Conservation (phyloP, 2,797 vertebrate genomes). For the Etheostoma perlongum region DNA sequence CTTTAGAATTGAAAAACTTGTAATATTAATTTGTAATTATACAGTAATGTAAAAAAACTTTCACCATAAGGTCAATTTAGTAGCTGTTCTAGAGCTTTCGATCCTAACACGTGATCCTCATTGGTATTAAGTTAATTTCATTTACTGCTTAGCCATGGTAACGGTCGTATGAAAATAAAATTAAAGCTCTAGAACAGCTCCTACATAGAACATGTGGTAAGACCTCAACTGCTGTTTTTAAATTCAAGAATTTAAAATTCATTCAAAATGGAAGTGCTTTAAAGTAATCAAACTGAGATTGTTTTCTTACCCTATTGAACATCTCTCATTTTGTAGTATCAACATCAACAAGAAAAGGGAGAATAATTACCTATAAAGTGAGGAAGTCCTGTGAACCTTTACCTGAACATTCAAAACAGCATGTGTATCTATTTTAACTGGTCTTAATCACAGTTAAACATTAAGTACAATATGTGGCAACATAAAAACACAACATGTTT, state of each 20-base stretch:
- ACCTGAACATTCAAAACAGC: constrained; percentile 12
- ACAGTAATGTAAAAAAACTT: background rate
- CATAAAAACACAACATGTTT: constrained; percentile 63
- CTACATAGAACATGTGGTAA: background rate
- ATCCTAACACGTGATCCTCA: background rate
- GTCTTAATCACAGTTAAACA: constrained; percentile 29
- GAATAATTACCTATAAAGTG: constrained; percentile 29
- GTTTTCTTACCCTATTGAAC: background rate
- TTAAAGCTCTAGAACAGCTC: no score
- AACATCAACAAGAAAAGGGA: background rate
- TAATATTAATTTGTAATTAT: background rate
- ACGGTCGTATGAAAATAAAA: no score
- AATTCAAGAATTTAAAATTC: no score
- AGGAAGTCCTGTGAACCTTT: constrained; percentile 1
- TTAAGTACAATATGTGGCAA: constrained; percentile 34
- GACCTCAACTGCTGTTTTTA: background rate
- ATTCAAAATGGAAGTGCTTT: background rate
- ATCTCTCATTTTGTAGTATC: background rate
- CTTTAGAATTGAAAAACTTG: no score
- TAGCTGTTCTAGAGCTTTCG: background rate
- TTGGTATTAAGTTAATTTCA: no score
- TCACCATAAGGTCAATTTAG: background rate
- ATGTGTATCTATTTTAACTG: background rate
- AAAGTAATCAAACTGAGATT: background rate
- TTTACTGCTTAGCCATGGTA: no score